phyloP scores from a whole-genome alignment of 1,140 invertebrate genomes.

The Pogonomyrmex californicus region DNA sequence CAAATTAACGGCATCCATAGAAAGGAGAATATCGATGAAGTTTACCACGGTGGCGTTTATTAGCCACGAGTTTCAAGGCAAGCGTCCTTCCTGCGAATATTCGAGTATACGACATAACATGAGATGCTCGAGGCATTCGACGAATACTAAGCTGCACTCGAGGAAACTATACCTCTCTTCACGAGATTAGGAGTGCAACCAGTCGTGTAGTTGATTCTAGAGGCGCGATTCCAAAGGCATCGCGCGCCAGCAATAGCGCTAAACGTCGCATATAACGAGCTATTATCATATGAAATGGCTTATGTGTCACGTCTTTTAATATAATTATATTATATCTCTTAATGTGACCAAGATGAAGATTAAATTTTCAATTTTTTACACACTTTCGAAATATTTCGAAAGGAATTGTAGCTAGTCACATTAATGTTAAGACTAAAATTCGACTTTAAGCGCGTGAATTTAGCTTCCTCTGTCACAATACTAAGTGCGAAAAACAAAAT shows the following conservation, averaged over 20 bases:
- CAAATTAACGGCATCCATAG: slow-evolving; percentile 46
- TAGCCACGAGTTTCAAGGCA: slow-evolving; percentile 69
- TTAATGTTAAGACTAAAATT: not conserved
- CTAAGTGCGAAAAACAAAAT: not conserved
- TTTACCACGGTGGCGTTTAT: slow-evolving; percentile 71
- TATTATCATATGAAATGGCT: not conserved
- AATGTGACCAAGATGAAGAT: not conserved
- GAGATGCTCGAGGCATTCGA: slow-evolving; percentile 58
- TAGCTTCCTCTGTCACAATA: not conserved
- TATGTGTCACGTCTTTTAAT: too few species aligned
- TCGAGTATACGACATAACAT: slow-evolving; percentile 51
- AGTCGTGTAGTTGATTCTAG: slow-evolving; percentile 39
- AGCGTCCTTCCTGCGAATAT: slow-evolving; percentile 38
- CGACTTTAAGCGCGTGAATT: not conserved
- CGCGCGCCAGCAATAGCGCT: not conserved
- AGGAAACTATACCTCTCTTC: slow-evolving; percentile 63
- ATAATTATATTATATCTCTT: not conserved
- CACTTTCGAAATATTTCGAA: not conserved
- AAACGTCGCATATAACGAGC: slow-evolving; percentile 11
- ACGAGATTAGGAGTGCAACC: slow-evolving; percentile 64
- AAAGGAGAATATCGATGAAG: slow-evolving; percentile 64
- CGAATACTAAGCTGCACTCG: slow-evolving; percentile 64
- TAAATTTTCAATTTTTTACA: not conserved
- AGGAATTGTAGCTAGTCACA: not conserved
- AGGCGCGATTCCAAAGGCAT: not conserved